phyloP scores from a whole-genome alignment of 2,113 vertebrate species.

The Bostrychus sinensis region DNA sequence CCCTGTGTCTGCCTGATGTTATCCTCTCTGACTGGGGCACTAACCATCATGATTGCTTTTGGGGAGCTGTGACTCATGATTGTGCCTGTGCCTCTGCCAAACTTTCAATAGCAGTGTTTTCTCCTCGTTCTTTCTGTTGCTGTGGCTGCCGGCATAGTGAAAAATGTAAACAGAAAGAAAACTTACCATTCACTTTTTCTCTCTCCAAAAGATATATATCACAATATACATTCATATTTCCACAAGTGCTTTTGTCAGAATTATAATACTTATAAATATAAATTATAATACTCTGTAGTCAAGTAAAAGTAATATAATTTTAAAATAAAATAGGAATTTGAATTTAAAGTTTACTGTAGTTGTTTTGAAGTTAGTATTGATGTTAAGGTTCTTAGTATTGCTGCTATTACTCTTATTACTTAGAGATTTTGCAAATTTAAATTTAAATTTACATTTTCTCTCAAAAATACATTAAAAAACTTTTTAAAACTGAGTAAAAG shows the following conservation, averaged over 20 bases:
- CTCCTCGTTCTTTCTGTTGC: conserved; percentile 24
- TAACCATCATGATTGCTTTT: conserved; percentile 63
- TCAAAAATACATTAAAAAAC: too few species aligned
- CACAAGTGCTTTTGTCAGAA: neutral
- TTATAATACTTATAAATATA: too few species aligned
- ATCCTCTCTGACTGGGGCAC: conserved; percentile 60
- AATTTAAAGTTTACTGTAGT: too few species aligned
- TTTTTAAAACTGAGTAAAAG: too few species aligned
- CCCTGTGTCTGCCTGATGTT: conserved; percentile 59
- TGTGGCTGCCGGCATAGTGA: conserved; percentile 5
- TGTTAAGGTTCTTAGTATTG: too few species aligned
- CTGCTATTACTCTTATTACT: too few species aligned
- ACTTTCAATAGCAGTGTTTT: conserved; percentile 45
- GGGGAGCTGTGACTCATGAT: conserved; percentile 71
- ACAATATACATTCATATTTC: neutral
- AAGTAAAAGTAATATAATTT: too few species aligned
- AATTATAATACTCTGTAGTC: too few species aligned
- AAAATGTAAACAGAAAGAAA: conserved; percentile 29
- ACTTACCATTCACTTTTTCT: neutral
- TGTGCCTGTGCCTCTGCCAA: conserved; percentile 49
- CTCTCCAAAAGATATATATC: neutral
- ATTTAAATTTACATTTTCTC: too few species aligned
- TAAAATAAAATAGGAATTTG: too few species aligned
- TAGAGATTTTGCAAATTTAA: too few species aligned
- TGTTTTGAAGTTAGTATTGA: too few species aligned